Evolutionary conservation across 2,888 invertebrate genomes (phyloP).

Genomic region (Drosophila nr. medialis): DNA sequence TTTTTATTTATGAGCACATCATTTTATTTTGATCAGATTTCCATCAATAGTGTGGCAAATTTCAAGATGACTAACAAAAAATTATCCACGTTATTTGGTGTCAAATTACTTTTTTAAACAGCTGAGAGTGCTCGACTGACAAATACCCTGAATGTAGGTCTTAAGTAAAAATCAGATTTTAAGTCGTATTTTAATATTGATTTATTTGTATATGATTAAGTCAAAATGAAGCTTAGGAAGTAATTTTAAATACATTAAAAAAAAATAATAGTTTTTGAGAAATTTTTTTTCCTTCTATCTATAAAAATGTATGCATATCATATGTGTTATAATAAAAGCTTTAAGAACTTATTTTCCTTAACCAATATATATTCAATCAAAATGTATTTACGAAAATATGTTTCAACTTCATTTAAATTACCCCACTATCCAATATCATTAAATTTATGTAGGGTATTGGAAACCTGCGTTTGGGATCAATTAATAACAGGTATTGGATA

Average conservation of each 20-base stretch:
- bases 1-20: background rate
- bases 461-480: constrained; percentile 39
- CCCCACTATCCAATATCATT: background rate
- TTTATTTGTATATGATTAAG: background rate
- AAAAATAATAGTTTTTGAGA: background rate
- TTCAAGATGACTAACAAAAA: background rate
- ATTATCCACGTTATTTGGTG: background rate
- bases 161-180: background rate
- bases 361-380: background rate
- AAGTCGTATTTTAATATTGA: background rate
- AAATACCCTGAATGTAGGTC: background rate
- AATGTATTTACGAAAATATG: background rate
- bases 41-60: background rate
- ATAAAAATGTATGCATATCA: background rate
- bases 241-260: background rate
- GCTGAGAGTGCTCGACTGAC: background rate
- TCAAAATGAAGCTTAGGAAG: background rate
- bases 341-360: background rate
- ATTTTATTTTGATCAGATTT: background rate
- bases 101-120: background rate
- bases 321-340: background rate
- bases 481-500: constrained; percentile 63
- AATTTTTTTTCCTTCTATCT: background rate
- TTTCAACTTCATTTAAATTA: background rate
- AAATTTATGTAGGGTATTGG: background rate